Conservation (phyloP, 2,797 vertebrate genomes). For the Tapera naevia region DNA sequence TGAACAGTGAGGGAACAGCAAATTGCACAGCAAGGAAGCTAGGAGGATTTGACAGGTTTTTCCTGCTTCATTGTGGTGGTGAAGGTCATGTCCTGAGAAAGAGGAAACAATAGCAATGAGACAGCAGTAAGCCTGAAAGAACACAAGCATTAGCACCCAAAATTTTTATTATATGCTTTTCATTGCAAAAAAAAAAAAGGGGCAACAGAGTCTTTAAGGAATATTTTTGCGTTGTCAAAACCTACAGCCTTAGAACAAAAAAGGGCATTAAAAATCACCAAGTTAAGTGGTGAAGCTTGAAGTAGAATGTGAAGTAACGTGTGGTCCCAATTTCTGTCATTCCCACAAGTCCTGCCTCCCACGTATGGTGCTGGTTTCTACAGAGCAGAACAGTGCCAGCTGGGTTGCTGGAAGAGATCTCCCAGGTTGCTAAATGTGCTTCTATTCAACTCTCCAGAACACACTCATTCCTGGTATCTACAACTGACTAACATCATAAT, state of each 20-base stretch:
- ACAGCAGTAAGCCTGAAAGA: not conserved
- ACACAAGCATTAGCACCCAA: not conserved
- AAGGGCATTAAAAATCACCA: not conserved
- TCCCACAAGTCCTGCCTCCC: constrained; percentile 14
- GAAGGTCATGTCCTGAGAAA: constrained; percentile 62
- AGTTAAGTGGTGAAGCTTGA: not conserved
- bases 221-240: not conserved
- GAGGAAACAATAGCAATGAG: constrained; percentile 28
- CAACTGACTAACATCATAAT: not conserved
- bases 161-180: not conserved
- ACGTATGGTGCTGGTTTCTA: not conserved
- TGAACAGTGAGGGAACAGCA: constrained; percentile 9
- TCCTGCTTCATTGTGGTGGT: constrained; percentile 36
- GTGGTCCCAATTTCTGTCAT: not conserved
- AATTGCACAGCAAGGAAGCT: constrained; percentile 19
- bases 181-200: not conserved
- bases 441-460: not conserved
- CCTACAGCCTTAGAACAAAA: not conserved
- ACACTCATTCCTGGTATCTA: not conserved
- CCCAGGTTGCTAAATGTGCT: not conserved
- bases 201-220: not conserved
- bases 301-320: not conserved
- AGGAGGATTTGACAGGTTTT: constrained; percentile 30
- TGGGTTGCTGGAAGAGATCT: not conserved
- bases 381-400: not conserved